These are phyloP conservation scores for Hypomesus transpacificus DNA, from an alignment of 2,113 vertebrate genomes.

Conservation along the genomic window DNA sequence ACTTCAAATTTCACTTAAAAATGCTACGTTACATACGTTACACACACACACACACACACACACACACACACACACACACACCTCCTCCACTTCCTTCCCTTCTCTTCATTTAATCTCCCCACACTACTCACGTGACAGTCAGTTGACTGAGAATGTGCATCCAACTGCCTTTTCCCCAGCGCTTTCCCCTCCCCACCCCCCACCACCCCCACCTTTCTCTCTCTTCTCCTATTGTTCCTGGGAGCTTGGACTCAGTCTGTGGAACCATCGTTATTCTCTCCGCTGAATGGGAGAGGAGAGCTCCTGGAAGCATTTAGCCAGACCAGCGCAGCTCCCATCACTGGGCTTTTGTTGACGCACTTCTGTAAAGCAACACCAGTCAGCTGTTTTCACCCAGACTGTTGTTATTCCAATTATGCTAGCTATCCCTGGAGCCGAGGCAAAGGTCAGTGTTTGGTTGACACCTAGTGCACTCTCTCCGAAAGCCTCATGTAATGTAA, in stretches of 20 bases:
- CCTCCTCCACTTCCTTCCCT: background rate
- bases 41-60: slow-evolving; percentile 36
- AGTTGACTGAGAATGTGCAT: background rate
- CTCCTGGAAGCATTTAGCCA: slow-evolving; percentile 7
- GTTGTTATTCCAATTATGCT: slow-evolving; percentile 47
- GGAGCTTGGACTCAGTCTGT: slow-evolving; percentile 38
- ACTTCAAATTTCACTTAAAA: too few relatives aligned
- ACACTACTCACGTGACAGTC: too few relatives aligned
- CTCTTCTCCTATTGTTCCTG: background rate
- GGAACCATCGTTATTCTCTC: slow-evolving; percentile 49
- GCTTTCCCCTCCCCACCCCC: background rate
- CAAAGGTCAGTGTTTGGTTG: slow-evolving; percentile 49
- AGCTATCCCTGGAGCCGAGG: slow-evolving; percentile 32
- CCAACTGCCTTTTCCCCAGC: background rate
- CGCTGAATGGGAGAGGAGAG: slow-evolving; percentile 45
- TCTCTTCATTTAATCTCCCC: slow-evolving; percentile 1
- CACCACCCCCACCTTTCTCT: slow-evolving; percentile 30
- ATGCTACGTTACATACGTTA: background rate
- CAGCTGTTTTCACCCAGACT: slow-evolving; percentile 52
- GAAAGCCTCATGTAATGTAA: slow-evolving; percentile 28
- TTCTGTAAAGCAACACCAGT: slow-evolving; percentile 40
- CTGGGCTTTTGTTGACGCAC: slow-evolving; percentile 43
- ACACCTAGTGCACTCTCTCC: background rate
- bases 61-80: slow-evolving; percentile 37
- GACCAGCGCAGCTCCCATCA: slow-evolving; percentile 19